These are phyloP conservation scores for Acrocephalus scirpaceus DNA, from an alignment of 2,797 vertebrate genomes.

Conservation along the genomic window DNA sequence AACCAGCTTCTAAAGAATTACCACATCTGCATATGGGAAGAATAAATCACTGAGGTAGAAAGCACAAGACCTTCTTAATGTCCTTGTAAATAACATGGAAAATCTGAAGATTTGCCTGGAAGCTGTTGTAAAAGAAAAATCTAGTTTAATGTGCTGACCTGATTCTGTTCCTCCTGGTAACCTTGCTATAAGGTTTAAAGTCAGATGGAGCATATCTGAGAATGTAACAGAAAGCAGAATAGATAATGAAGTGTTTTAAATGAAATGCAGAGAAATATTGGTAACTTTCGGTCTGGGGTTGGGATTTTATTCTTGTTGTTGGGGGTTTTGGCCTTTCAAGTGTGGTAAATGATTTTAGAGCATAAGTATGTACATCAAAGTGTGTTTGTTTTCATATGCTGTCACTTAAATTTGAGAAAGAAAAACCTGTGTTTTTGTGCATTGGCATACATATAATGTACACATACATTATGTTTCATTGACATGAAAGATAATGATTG, in stretches of 20 bases:
- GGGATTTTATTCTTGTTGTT: not conserved
- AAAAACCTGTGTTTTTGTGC: not conserved
- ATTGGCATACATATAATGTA: not conserved
- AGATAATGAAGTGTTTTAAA: not conserved
- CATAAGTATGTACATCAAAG: not conserved
- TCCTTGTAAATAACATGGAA: conserved; percentile 53
- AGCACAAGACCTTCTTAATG: conserved; percentile 26
- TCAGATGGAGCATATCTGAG: not conserved
- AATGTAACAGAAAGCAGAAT: not conserved
- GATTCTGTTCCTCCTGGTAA: conserved; percentile 46
- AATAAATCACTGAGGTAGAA: conserved; percentile 33
- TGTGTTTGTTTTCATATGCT: not conserved
- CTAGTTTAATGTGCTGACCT: conserved; percentile 49
- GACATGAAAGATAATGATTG: not conserved
- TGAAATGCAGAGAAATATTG: not conserved
- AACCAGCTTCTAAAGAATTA: conserved; percentile 21
- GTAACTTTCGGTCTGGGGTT: not conserved
- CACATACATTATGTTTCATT: not conserved
- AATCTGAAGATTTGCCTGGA: conserved; percentile 45
- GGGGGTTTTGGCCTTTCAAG: not conserved
- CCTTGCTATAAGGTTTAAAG: conserved; percentile 12
- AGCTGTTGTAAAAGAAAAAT: conserved; percentile 19
- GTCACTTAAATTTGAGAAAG: not conserved
- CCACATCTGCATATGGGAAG: conserved; percentile 1
- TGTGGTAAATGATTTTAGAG: not conserved